phyloP scores from a whole-genome alignment of 2,113 vertebrate species.

The Fregata magnificens region DNA sequence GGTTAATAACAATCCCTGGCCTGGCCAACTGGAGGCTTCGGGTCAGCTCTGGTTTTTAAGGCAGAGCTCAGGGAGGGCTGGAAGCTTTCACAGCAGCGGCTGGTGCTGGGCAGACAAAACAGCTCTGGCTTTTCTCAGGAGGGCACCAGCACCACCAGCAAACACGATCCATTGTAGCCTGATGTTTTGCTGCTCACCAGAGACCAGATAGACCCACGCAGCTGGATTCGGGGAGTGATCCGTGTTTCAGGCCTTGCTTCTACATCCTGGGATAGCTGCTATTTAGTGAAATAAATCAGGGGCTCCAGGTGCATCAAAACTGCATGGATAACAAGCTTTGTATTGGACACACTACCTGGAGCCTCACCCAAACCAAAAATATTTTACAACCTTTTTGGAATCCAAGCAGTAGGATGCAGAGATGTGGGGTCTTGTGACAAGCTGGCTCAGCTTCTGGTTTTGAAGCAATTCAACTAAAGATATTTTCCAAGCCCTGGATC shows the following conservation, averaged over 20 bases:
- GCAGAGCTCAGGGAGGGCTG: neutral
- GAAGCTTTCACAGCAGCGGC: neutral
- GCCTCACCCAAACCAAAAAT: neutral
- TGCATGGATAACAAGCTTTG: neutral
- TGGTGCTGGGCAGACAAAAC: neutral
- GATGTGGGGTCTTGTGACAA: neutral
- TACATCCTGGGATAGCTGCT: neutral
- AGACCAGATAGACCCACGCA: neutral
- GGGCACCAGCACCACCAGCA: neutral
- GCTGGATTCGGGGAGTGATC: neutral
- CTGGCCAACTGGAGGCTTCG: neutral
- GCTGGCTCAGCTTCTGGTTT: neutral
- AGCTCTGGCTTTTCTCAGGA: neutral
- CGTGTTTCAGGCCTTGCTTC: neutral
- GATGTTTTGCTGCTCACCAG: neutral
- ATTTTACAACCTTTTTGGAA: neutral
- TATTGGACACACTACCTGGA: neutral
- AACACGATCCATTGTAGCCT: rapidly evolving
- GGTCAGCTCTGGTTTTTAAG: neutral
- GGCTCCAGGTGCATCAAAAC: neutral
- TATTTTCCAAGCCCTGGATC: neutral
- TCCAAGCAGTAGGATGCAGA: neutral
- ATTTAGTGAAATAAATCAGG: neutral
- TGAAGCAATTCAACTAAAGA: neutral
- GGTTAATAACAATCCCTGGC: neutral